Conservation (phyloP, 2,888 invertebrate genomes). For the Folsomia manolachei region DNA sequence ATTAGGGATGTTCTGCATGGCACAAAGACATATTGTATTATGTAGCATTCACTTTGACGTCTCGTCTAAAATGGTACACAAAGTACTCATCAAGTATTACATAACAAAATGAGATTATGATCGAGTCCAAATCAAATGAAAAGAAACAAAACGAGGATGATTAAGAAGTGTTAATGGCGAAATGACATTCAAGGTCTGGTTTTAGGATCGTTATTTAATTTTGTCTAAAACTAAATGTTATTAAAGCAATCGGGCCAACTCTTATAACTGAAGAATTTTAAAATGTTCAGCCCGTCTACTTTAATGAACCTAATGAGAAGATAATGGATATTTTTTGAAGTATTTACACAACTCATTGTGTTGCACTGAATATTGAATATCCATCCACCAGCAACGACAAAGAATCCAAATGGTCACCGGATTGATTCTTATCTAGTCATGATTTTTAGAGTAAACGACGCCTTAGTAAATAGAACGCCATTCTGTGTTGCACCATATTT, state of each 20-base stretch:
- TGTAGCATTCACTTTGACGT: not conserved
- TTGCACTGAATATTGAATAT: too few relatives aligned
- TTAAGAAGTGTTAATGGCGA: not conserved
- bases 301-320: too few relatives aligned
- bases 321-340: not conserved
- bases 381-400: too few relatives aligned
- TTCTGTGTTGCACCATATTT: too few relatives aligned
- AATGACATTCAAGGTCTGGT: not conserved
- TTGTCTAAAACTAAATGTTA: not conserved
- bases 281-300: too few relatives aligned
- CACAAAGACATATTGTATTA: not conserved
- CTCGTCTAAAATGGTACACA: not conserved
- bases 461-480: too few relatives aligned
- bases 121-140: not conserved
- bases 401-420: not conserved
- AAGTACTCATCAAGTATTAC: not conserved
- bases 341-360: too few relatives aligned
- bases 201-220: not conserved
- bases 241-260: not conserved
- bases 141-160: not conserved
- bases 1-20: too few relatives aligned
- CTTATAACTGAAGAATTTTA: too few relatives aligned
- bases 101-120: not conserved
- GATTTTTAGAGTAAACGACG: not conserved
- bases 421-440: not conserved